Conservation (phyloP, 2,888 invertebrate genomes). For the Malachius bipustulatus region DNA sequence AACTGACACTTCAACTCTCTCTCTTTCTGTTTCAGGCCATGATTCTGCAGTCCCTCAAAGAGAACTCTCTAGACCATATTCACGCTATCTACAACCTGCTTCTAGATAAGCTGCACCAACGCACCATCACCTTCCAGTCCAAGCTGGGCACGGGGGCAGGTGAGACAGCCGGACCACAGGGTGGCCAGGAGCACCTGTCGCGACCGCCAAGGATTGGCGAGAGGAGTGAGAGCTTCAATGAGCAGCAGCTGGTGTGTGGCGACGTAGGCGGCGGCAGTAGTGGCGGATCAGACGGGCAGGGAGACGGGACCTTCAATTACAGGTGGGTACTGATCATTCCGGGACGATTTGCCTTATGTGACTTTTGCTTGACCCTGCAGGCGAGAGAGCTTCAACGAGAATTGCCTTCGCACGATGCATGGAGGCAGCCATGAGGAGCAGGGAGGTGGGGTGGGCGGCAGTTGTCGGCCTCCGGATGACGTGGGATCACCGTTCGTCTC, state of each 20-base stretch:
- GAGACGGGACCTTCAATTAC: slow-evolving; percentile 24
- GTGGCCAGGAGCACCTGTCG: slow-evolving; percentile 10
- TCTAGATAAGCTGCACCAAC: slow-evolving; percentile 61
- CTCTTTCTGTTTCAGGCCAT: too few species aligned
- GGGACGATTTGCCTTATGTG: not conserved
- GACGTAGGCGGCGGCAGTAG: too few species aligned
- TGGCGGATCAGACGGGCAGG: slow-evolving; percentile 8
- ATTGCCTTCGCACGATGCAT: slow-evolving; percentile 28
- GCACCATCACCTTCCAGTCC: slow-evolving; percentile 41
- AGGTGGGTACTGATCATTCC: too few species aligned
- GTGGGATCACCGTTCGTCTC: slow-evolving; percentile 39
- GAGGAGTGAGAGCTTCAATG: slow-evolving; percentile 35
- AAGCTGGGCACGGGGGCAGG: slow-evolving; percentile 41
- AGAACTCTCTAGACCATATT: slow-evolving; percentile 81
- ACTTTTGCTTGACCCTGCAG: slow-evolving; percentile 17
- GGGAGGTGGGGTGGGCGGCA: slow-evolving; percentile 27
- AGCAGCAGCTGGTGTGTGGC: slow-evolving; percentile 30
- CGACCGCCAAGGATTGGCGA: slow-evolving; percentile 31
- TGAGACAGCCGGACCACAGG: slow-evolving; percentile 37
- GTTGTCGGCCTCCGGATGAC: slow-evolving; percentile 27
- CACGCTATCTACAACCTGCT: slow-evolving; percentile 89
- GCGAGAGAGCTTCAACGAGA: slow-evolving; percentile 37
- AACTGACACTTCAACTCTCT: too few species aligned
- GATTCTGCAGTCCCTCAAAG: slow-evolving; percentile 69
- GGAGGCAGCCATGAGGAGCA: slow-evolving; percentile 29